Conservation (phyloP, 1,140 invertebrate species). For the Cyphomyrmex costatus region DNA sequence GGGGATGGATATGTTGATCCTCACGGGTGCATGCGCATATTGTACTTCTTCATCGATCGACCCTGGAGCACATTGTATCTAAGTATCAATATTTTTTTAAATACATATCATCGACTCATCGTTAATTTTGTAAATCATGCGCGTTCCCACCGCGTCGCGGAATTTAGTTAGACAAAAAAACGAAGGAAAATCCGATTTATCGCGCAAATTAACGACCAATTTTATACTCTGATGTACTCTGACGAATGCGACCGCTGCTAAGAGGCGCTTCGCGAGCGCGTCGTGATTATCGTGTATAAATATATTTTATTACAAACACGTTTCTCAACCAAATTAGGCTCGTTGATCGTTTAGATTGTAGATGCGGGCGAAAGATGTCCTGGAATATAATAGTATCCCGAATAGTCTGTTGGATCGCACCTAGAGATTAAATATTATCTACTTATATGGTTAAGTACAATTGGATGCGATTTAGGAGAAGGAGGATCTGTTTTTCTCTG, state of each 20-base stretch:
- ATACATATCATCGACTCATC: slow-evolving; percentile 80
- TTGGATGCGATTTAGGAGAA: slow-evolving; percentile 59
- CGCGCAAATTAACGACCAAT: slow-evolving; percentile 71
- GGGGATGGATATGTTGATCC: slow-evolving; percentile 44
- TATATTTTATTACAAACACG: slow-evolving; percentile 85
- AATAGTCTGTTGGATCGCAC: slow-evolving; percentile 70
- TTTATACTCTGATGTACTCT: slow-evolving; percentile 69
- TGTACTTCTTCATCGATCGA: slow-evolving; percentile 47
- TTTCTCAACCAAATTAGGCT: slow-evolving; percentile 78
- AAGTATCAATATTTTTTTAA: slow-evolving; percentile 59
- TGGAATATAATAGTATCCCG: slow-evolving; percentile 63
- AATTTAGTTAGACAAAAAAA: slow-evolving; percentile 56
- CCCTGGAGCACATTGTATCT: slow-evolving; percentile 50
- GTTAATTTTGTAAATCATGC: slow-evolving; percentile 57
- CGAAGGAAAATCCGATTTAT: slow-evolving; percentile 23
- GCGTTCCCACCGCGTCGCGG: slow-evolving; percentile 50
- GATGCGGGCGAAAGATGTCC: slow-evolving; percentile 56
- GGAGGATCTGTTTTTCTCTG: slow-evolving; percentile 33
- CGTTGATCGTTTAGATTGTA: slow-evolving; percentile 76
- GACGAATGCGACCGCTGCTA: slow-evolving; percentile 66
- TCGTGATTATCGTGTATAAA: slow-evolving; percentile 79
- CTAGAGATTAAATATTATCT: slow-evolving; percentile 75
- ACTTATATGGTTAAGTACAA: slow-evolving; percentile 74
- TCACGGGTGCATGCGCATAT: slow-evolving; percentile 34
- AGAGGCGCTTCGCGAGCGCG: slow-evolving; percentile 67